These are phyloP conservation scores for Ptilonorhynchus violaceus DNA, from an alignment of 2,113 vertebrate genomes.

Conservation along the genomic window DNA sequence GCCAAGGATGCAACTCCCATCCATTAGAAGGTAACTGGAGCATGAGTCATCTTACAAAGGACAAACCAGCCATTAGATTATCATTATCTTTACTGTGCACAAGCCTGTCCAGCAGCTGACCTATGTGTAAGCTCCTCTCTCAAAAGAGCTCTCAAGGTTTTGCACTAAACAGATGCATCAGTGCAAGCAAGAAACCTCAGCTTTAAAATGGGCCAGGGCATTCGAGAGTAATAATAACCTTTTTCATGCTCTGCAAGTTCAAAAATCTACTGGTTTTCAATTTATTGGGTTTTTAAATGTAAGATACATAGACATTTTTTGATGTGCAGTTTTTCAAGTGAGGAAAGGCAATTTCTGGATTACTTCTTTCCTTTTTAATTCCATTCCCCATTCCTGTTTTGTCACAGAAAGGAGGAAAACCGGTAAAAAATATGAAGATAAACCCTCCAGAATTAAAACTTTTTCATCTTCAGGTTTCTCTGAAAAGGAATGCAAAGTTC, in stretches of 20 bases:
- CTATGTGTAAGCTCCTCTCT: background rate
- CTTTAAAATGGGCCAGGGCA: background rate
- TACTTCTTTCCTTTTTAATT: background rate
- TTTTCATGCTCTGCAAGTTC: background rate
- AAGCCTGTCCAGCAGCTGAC: background rate
- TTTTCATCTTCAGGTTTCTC: background rate
- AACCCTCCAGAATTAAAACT: background rate
- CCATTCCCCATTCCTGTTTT: background rate
- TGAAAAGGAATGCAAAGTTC: background rate
- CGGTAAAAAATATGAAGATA: accelerated
- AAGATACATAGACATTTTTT: background rate
- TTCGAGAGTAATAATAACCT: accelerated
- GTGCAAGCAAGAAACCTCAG: background rate
- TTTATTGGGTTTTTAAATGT: background rate
- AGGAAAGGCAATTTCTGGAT: background rate
- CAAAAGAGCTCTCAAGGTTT: background rate
- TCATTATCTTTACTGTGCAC: background rate
- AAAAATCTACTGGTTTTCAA: background rate
- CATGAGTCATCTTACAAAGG: background rate
- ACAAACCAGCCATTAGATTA: background rate
- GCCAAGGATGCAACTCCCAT: background rate
- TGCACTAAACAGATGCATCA: background rate
- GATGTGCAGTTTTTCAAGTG: background rate
- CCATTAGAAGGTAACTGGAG: background rate
- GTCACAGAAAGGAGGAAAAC: background rate